phyloP scores from a whole-genome alignment of 2,888 invertebrate species.

The Caenorhabditis sp. region DNA sequence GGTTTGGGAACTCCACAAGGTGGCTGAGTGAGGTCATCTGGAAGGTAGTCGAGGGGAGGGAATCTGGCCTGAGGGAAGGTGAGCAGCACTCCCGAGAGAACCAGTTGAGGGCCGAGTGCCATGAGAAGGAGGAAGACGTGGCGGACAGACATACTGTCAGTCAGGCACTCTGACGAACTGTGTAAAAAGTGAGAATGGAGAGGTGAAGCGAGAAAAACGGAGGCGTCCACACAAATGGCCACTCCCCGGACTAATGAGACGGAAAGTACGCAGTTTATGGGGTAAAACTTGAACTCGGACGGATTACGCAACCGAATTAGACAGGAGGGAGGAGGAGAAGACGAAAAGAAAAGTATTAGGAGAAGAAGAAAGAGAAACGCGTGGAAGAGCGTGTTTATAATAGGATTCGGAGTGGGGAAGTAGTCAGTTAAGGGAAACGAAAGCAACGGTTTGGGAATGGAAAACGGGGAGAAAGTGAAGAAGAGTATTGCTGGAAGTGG shows the following conservation, averaged over 20 bases:
- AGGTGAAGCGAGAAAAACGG: background rate
- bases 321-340: too few relatives aligned
- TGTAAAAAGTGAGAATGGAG: slow-evolving; percentile 22
- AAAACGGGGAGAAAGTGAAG: background rate
- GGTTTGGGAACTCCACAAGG: slow-evolving; percentile 80
- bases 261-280: slow-evolving; percentile 58
- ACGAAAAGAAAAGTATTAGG: slow-evolving; percentile 14
- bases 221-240: slow-evolving; percentile 35
- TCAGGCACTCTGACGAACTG: slow-evolving; percentile 5
- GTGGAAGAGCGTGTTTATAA: slow-evolving; percentile 38
- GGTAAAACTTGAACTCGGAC: slow-evolving; percentile 59
- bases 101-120: slow-evolving; percentile 20
- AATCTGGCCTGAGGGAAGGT: slow-evolving; percentile 79
- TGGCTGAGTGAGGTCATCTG: slow-evolving; percentile 75
- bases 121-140: slow-evolving; percentile 46
- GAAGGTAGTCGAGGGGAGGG: slow-evolving; percentile 81
- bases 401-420: slow-evolving; percentile 22
- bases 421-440: background rate
- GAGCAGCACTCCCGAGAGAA: slow-evolving; percentile 51
- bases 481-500: background rate
- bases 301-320: slow-evolving; percentile 41
- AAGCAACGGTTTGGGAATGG: slow-evolving; percentile 4
- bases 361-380: background rate
- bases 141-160: slow-evolving; percentile 21
- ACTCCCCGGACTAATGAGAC: slow-evolving; percentile 55